These are phyloP conservation scores for Loriculus beryllinus DNA, from an alignment of 2,797 vertebrate species.

Conservation along the genomic window DNA sequence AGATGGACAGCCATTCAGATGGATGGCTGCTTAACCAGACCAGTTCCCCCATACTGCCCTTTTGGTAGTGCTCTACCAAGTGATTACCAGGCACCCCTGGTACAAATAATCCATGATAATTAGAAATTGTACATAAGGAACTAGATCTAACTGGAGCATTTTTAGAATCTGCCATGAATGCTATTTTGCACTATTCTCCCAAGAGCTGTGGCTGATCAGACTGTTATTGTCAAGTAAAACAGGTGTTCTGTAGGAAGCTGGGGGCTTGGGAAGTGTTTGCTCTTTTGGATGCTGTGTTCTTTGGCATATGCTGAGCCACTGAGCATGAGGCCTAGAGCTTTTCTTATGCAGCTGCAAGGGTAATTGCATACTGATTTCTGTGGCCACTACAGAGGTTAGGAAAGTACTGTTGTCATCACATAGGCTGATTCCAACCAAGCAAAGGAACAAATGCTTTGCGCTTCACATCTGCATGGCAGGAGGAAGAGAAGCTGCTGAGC, in stretches of 20 bases:
- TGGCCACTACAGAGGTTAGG: neutral
- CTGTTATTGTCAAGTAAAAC: neutral
- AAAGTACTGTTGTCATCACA: neutral
- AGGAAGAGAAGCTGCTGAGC: neutral
- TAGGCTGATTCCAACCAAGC: neutral
- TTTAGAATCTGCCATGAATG: neutral
- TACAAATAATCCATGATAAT: neutral
- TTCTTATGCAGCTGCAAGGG: neutral
- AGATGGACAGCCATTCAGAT: too few relatives aligned
- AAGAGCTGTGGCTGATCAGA: neutral
- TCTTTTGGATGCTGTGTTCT: neutral
- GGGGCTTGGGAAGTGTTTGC: neutral
- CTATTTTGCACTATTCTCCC: neutral
- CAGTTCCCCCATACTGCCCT: neutral
- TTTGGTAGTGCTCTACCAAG: neutral
- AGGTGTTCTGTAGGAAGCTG: neutral
- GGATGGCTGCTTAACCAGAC: neutral
- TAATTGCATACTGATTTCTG: neutral
- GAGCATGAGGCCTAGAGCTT: neutral
- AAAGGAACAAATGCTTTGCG: neutral
- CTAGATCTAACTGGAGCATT: neutral
- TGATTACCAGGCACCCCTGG: neutral
- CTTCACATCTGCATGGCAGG: neutral
- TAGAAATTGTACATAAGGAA: neutral
- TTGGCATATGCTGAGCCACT: neutral